Evolutionary conservation across 2,888 invertebrate species (phyloP), one percentile per base, ranked within the genome.

Genomic region (Cremastinae sp.): DNA sequence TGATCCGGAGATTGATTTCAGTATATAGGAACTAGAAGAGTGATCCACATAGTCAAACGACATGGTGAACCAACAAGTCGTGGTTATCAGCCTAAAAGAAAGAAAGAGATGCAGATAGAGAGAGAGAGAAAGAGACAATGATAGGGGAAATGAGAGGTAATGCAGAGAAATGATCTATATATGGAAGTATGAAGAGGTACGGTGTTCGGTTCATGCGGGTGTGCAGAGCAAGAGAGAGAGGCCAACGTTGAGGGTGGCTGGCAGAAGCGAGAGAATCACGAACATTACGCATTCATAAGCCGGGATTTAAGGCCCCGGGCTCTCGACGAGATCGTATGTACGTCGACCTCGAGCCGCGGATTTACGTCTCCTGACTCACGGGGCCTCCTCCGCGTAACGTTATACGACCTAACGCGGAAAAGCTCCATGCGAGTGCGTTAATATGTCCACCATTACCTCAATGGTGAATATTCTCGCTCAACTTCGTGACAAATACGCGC

Each of bases 201-300:
- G 71, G 20, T 61, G 61, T 75, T 71, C 49, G 49, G 47, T 55
- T 49, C 47, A 39, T 41, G 47, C 41, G 66, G 61, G 39, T 53
- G 53, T 20, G 73, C 70, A 69, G 76, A 80, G 80, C 76, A 78
- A 79, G 79, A 72, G 76, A 0, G 49, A 18, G 16, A 28, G 28
- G 5, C n/a, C n/a, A 28, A 28, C 5, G 5, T 3, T 18, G 12
- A 5, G 35, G n/a, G 28, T 45, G 18, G 10, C 18, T 20, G 28
- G 66, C 47, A 14, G 45, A 16, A n/a, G 41, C 22, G 49, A 68
- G 56, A 22, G 55, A 68, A 78, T 68, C 78, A 61, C 68, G 80
- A 79, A 82, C 83, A 84, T 86, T 85, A 83, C 79, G 79, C 81
- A 84, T 85, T 84, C 82, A 85, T 84, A 85, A 86, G 84, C 81